Percentiles rank a stretch among this genome's conserved stretches.
Conservation (phyloP, 2,888 invertebrate genomes). For the Troides aeacus region DNA sequence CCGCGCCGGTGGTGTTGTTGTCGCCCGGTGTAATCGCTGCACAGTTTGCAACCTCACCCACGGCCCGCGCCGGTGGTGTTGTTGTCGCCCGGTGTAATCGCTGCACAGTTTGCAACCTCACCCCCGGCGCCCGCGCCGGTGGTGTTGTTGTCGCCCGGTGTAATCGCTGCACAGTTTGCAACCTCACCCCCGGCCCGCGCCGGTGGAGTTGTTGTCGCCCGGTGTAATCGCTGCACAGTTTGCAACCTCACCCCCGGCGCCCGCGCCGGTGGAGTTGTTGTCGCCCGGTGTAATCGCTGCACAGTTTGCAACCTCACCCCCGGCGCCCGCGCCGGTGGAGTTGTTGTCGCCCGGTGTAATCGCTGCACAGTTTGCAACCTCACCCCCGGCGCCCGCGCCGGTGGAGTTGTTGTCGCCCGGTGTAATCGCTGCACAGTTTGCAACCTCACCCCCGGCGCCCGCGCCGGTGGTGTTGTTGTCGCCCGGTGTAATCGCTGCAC, state of each 20-base stretch:
- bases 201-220: constrained; percentile 16
- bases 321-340: not conserved
- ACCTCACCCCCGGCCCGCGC: not conserved
- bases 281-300: not conserved
- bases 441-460: not conserved
- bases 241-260: constrained; percentile 2
- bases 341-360: constrained; percentile 9
- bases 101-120: constrained; percentile 12
- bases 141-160: constrained; percentile 13
- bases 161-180: constrained; percentile 1
- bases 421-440: not conserved
- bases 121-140: not conserved
- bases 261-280: constrained; percentile 7
- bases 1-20: constrained; percentile 8
- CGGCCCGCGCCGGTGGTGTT: constrained; percentile 1
- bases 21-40: not conserved
- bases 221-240: not conserved
- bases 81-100: constrained; percentile 1
- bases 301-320: constrained; percentile 14
- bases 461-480: constrained; percentile 13
- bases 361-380: constrained; percentile 5
- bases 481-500: not conserved
- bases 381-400: not conserved
- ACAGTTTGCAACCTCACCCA: constrained; percentile 14
- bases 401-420: constrained; percentile 15